These are phyloP conservation scores for Mamestra configurata DNA, from an alignment of 1,140 invertebrate genomes.

Conservation along the genomic window DNA sequence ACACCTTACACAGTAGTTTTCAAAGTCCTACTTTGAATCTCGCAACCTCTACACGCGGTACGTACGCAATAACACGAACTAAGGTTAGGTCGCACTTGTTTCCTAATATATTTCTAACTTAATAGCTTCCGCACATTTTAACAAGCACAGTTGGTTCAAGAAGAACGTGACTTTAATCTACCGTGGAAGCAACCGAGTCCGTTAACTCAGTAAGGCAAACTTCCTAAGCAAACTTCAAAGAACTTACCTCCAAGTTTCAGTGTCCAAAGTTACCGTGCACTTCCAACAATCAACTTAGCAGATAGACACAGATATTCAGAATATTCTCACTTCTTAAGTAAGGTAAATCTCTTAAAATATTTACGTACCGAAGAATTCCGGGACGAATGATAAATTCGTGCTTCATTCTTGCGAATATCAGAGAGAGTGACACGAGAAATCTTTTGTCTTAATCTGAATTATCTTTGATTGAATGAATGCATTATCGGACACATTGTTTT, in stretches of 20 bases:
- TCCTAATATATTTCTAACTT: neutral
- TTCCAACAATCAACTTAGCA: slow-evolving; percentile 4
- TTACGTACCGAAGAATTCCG: slow-evolving; percentile 16
- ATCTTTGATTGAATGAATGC: slow-evolving; percentile 38
- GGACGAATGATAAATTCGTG: slow-evolving; percentile 21
- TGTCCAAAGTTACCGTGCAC: slow-evolving; percentile 10
- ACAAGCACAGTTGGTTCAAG: too few relatives aligned
- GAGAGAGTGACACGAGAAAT: neutral
- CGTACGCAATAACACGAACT: neutral
- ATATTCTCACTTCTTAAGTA: neutral
- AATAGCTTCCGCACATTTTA: neutral
- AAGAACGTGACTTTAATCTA: neutral
- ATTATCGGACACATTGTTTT: slow-evolving; percentile 23
- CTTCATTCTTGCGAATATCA: slow-evolving; percentile 18
- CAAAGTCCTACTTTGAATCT: neutral
- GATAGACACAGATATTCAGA: slow-evolving; percentile 6
- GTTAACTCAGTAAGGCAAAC: neutral
- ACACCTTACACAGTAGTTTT: neutral
- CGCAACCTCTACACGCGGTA: neutral
- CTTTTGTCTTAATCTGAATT: slow-evolving; percentile 16
- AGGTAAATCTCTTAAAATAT: slow-evolving; percentile 9
- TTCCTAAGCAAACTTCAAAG: slow-evolving; percentile 19
- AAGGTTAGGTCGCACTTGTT: neutral
- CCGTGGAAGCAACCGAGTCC: neutral
- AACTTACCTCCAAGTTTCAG: slow-evolving; percentile 23